These are phyloP conservation scores for Cepphus grylle DNA, from an alignment of 2,113 vertebrate genomes.

Conservation along the genomic window DNA sequence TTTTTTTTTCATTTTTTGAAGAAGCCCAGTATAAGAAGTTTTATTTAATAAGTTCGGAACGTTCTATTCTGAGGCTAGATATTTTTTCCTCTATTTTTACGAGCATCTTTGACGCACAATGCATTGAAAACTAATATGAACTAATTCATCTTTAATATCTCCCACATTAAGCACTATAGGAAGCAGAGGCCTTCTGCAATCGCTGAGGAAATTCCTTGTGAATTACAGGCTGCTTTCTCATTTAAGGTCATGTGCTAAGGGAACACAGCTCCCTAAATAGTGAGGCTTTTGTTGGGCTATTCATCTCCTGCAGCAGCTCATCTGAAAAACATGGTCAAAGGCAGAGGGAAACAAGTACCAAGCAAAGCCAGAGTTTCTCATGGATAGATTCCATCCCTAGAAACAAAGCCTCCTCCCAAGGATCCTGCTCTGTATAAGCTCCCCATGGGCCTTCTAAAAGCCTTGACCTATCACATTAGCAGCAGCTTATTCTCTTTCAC, in stretches of 20 bases:
- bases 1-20: not conserved
- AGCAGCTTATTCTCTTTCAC: constrained; percentile 54
- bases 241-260: constrained; percentile 67
- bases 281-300: constrained; percentile 67
- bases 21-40: not conserved
- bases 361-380: constrained; percentile 65
- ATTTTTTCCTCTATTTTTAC: not conserved
- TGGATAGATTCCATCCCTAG: constrained; percentile 54
- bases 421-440: constrained; percentile 56
- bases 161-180: constrained; percentile 43
- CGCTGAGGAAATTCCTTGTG: constrained; percentile 60
- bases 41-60: not conserved
- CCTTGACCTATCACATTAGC: constrained; percentile 63
- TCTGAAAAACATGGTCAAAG: constrained; percentile 68
- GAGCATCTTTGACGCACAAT: not conserved
- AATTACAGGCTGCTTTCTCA: constrained; percentile 68
- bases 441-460: constrained; percentile 49
- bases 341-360: constrained; percentile 54
- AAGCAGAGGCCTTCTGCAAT: constrained; percentile 32
- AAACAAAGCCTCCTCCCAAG: constrained; percentile 59
- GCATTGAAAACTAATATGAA: constrained; percentile 22
- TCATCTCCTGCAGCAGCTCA: constrained; percentile 61
- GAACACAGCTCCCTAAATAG: constrained; percentile 63
- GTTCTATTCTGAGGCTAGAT: not conserved
- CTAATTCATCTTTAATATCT: constrained; percentile 7